These are phyloP conservation scores for Eumacrocentrus americanus DNA, from an alignment of 2,888 invertebrate genomes.

Conservation along the genomic window DNA sequence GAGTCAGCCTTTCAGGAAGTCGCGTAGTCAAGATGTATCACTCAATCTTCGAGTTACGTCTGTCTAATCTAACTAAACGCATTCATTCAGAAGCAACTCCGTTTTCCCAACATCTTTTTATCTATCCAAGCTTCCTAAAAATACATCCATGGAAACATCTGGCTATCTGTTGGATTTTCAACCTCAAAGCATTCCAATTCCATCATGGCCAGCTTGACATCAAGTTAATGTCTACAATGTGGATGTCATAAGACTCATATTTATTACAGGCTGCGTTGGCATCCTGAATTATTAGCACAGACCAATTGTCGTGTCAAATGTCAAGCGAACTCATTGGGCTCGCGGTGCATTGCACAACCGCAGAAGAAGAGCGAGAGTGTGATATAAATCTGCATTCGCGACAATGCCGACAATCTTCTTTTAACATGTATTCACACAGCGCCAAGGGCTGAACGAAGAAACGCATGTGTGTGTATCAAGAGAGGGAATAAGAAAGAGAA, in stretches of 20 bases:
- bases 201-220: neutral
- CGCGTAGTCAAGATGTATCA: no score
- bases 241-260: neutral
- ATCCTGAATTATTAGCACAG: constrained; percentile 37
- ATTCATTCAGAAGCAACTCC: no score
- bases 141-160: no score
- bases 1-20: neutral
- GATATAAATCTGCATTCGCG: constrained; percentile 36
- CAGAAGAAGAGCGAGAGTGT: constrained; percentile 23
- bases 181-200: no score
- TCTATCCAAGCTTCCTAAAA: no score
- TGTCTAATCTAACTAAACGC: no score
- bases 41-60: no score
- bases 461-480: neutral
- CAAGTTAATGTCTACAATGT: neutral
- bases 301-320: constrained; percentile 45
- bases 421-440: constrained; percentile 20
- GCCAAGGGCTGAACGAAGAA: constrained; percentile 26
- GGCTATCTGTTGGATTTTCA: no score
- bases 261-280: neutral
- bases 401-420: constrained; percentile 21
- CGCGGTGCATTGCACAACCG: neutral
- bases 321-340: constrained; percentile 34
- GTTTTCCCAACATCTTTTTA: no score
- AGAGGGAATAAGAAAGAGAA: constrained; percentile 11